A percentile compares a stretch with the other conserved stretches of the same genome.
phyloP scores from a whole-genome alignment of 2,113 vertebrate species.

The Sylvicapra grimmia region DNA sequence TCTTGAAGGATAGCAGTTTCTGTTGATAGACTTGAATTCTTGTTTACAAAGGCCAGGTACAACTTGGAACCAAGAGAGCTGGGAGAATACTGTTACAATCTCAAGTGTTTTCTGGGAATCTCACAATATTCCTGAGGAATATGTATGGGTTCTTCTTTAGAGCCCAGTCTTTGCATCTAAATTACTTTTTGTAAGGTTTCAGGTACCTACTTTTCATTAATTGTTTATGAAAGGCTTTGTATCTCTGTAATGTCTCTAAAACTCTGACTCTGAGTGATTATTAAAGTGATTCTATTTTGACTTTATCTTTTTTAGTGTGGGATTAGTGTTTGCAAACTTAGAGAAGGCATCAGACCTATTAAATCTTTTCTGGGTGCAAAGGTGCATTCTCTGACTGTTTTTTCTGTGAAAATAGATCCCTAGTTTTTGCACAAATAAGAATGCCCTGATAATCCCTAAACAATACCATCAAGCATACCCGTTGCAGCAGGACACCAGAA shows the following conservation, averaged over 20 bases:
- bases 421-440: background rate
- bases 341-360: background rate
- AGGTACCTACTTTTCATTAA: background rate
- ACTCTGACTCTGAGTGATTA: background rate
- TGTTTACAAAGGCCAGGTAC: background rate
- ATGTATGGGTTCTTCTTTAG: background rate
- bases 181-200: background rate
- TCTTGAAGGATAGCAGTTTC: background rate
- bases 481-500: rapidly evolving
- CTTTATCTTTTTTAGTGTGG: background rate
- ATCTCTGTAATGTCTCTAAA: background rate
- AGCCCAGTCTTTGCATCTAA: background rate
- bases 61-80: background rate
- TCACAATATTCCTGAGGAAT: background rate
- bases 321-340: background rate
- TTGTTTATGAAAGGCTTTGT: background rate
- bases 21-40: background rate
- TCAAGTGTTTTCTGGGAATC: background rate
- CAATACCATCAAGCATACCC: background rate
- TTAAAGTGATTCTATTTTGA: background rate
- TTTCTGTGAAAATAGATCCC: background rate
- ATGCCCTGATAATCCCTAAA: background rate
- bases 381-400: background rate
- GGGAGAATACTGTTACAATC: background rate
- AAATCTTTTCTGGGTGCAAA: background rate